Evolutionary conservation across 2,797 vertebrate species (phyloP), one percentile per base, ranked within the genome.

Genomic region (Sebastes hopkinsi): DNA sequence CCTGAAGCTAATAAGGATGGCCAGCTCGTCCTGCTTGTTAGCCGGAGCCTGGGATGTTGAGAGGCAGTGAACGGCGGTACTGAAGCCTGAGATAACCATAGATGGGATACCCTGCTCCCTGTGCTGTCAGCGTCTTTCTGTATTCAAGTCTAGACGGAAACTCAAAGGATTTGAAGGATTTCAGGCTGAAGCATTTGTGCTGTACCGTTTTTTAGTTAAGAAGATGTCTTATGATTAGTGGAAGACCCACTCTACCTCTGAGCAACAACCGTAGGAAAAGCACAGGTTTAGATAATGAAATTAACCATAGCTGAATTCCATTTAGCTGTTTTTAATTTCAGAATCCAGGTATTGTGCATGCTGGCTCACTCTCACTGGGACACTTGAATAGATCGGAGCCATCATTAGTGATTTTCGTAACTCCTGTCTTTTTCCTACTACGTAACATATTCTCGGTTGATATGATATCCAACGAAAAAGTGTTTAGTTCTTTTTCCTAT

Each of bases 1-100:
- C 80, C 77, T 65, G 65, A 38, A 68, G 69, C 72, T 88, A 87
- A 92, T 87, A 74, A 84, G 90, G 75, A 66, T 5, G 56, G 34
- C 61, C 78, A 30, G 67, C 79, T 81, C 14, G 22, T 79, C 65
- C 32, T 55, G 77, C 89, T 91, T 84, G 88, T 92, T 91, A 92
- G 77, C 62, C 6, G 3, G 12, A 20, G 82, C 67, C 67, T 38
- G 60, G 65, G 77, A 73, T 69, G 68, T 72, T 55, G 64, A 64
- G 59, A 82, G 72, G 77, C 46, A 29, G 50, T 75, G 80, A 80
- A 54, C 50, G 10, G 61, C 0, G 4, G 32, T 75, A 8, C 58
- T 75, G 65, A 79, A 75, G 73, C 56, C 38, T 1, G 55, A 79
- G 67, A 79, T 82, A 72, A 84, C 11, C 20, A 71, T 8, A 29